Evolutionary conservation across 2,888 invertebrate species (phyloP).

Genomic region (Brachypterus glaber): DNA sequence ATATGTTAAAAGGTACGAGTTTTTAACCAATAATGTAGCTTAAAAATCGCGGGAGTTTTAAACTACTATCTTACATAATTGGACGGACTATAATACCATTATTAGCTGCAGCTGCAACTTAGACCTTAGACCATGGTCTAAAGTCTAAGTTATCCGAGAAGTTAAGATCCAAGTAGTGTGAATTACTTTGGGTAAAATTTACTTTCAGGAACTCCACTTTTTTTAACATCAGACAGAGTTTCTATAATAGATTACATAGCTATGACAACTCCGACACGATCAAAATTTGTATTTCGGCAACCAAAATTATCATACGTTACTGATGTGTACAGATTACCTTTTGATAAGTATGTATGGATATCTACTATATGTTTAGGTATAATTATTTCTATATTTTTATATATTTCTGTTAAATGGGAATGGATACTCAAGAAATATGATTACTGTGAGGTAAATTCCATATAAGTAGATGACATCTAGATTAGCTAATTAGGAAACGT

Average conservation of each 20-base stretch:
- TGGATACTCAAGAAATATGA: constrained; percentile 14
- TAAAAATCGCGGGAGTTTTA: too few relatives aligned
- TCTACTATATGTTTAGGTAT: constrained; percentile 44
- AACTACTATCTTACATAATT: too few relatives aligned
- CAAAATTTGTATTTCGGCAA: constrained; percentile 61
- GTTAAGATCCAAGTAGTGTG: too few relatives aligned
- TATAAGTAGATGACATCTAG: too few relatives aligned
- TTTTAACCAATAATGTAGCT: too few relatives aligned
- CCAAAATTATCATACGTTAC: constrained; percentile 61
- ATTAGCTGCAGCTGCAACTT: too few relatives aligned
- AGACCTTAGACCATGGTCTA: too few relatives aligned
- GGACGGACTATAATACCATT: too few relatives aligned
- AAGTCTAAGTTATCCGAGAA: too few relatives aligned
- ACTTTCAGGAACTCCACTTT: constrained; percentile 53
- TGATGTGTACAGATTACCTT: constrained; percentile 62
- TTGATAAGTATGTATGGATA: constrained; percentile 56
- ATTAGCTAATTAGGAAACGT: too few relatives aligned
- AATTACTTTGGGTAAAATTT: constrained; percentile 1
- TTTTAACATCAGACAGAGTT: constrained; percentile 52
- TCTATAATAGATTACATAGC: constrained; percentile 56
- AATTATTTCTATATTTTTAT: constrained; percentile 39
- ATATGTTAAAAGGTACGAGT: too few relatives aligned
- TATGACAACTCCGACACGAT: constrained; percentile 56
- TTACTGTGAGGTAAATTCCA: neutral
- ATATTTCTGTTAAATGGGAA: constrained; percentile 41